Conservation (phyloP, 2,888 invertebrate species). For the Sesia apiformis region DNA sequence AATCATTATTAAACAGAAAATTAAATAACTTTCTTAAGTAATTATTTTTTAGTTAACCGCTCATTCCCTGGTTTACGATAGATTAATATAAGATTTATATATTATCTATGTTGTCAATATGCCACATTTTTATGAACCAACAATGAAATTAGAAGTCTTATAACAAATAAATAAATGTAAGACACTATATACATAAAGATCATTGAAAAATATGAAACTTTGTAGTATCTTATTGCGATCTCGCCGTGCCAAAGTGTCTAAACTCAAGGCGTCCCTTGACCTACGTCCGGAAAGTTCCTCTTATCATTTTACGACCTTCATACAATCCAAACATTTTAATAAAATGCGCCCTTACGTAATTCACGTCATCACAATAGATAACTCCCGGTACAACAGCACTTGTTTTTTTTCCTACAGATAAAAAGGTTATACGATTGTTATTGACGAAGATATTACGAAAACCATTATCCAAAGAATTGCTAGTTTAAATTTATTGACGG, state of each 20-base stretch:
- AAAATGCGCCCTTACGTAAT: constrained; percentile 19
- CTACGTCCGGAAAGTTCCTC: neutral
- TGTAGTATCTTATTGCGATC: too few species aligned
- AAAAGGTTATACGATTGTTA: neutral
- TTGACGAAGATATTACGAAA: neutral
- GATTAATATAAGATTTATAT: too few species aligned
- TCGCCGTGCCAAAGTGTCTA: too few species aligned
- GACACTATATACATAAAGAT: too few species aligned
- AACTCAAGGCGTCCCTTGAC: neutral
- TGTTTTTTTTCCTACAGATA: neutral
- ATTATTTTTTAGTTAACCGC: neutral
- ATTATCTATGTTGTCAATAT: too few species aligned
- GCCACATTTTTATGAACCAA: too few species aligned
- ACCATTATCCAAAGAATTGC: neutral
- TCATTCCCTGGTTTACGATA: neutral
- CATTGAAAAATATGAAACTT: too few species aligned
- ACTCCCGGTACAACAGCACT: neutral
- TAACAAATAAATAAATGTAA: too few species aligned
- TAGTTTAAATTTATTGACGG: too few species aligned
- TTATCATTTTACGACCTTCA: constrained; percentile 19
- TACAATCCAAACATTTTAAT: constrained; percentile 20
- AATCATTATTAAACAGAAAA: too few species aligned
- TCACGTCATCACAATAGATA: constrained; percentile 17
- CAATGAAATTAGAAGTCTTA: too few species aligned
- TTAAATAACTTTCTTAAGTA: neutral